A percentile compares a stretch with the other conserved stretches of the same genome.
phyloP scores from a whole-genome alignment of 53 echinoderm and acorn worm genomes.

The Mesocentrotus franciscanus region DNA sequence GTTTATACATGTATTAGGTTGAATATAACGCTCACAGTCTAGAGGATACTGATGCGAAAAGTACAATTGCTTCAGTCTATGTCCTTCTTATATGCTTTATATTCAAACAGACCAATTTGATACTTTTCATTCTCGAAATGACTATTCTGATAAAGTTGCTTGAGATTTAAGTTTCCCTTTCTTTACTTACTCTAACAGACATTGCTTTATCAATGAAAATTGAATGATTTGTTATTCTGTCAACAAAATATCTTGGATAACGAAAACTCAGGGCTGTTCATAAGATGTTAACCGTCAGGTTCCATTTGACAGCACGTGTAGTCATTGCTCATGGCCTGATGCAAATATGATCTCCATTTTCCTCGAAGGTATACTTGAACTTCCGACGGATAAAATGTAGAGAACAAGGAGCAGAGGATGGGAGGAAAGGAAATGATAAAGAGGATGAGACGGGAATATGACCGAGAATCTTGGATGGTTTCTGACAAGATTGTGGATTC shows the following conservation, averaged over 20 bases:
- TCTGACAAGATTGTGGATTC: conserved; percentile 13
- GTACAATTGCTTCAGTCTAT: too few species aligned
- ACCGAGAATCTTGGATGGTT: background rate
- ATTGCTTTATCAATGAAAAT: background rate
- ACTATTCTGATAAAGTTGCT: background rate
- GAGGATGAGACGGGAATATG: background rate
- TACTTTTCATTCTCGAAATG: background rate
- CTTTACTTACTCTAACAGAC: background rate
- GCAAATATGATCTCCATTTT: background rate
- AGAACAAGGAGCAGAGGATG: background rate
- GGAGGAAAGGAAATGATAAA: background rate
- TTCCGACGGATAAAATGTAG: background rate
- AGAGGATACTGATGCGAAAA: too few species aligned
- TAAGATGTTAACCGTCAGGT: background rate
- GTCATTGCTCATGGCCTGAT: background rate
- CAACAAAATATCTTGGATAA: background rate
- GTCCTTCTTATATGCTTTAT: too few species aligned
- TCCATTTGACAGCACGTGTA: background rate
- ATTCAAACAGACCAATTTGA: too few species aligned
- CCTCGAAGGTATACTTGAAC: conserved; percentile 34
- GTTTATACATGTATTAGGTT: too few species aligned
- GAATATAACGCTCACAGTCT: too few species aligned
- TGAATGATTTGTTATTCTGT: conserved; percentile 1
- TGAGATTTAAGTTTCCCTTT: background rate
- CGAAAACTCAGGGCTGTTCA: background rate